A percentile compares a stretch with the other conserved stretches of the same genome.
Conservation (phyloP, 2,797 vertebrate species). For the Brachymystax lenok region DNA sequence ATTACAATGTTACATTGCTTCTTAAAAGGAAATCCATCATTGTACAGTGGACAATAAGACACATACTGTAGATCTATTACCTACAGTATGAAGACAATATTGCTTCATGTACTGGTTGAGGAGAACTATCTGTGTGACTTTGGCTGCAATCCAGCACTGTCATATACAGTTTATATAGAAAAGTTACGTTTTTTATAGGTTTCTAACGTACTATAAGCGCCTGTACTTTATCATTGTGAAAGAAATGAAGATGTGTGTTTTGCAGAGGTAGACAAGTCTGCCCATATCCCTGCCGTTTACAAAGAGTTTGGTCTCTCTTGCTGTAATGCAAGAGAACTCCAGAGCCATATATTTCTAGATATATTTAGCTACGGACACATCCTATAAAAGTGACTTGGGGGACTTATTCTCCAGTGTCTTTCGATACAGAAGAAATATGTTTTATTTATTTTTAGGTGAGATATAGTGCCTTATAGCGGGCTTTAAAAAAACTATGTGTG, state of each 20-base stretch:
- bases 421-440: neutral
- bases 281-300: neutral
- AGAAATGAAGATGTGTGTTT: no score
- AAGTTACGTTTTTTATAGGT: neutral
- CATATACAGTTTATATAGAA: neutral
- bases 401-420: neutral
- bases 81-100: neutral
- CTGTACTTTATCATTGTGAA: neutral
- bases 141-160: neutral
- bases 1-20: neutral
- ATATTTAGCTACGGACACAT: neutral
- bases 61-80: neutral
- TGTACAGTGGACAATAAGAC: neutral
- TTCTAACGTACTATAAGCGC: neutral
- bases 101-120: neutral
- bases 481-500: neutral
- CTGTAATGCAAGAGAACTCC: neutral
- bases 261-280: neutral
- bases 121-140: neutral
- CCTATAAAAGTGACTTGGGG: no score
- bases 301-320: neutral
- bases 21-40: neutral
- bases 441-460: no score
- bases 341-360: neutral
- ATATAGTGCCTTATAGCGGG: no score